Conservation (phyloP, 1,140 invertebrate genomes). For the Lordiphosa stackelbergi region DNA sequence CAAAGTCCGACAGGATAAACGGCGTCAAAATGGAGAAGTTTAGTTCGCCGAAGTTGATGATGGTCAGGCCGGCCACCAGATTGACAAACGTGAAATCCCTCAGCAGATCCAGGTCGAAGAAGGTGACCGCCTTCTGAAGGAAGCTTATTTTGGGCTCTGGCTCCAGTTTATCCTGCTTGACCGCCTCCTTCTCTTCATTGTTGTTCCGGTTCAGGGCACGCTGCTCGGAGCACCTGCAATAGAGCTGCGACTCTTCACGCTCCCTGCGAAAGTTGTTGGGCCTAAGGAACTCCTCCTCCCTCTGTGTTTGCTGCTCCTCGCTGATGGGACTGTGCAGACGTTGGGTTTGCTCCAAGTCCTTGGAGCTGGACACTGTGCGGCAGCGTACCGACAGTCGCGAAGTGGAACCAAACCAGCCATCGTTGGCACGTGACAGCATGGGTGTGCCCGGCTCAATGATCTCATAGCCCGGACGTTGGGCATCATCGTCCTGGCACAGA, state of each 20-base stretch:
- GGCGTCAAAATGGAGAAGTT: conserved; percentile 85
- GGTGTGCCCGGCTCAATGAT: conserved; percentile 82
- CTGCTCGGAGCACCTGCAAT: conserved; percentile 57
- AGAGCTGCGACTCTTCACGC: conserved; percentile 48
- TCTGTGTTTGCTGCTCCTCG: conserved; percentile 34
- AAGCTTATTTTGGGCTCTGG: conserved; percentile 63
- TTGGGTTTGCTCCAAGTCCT: conserved; percentile 59
- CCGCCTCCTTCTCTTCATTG: conserved; percentile 12
- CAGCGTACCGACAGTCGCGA: conserved; percentile 45
- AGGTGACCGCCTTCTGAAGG: conserved; percentile 79
- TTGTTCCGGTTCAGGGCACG: conserved; percentile 28
- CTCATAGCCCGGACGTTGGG: conserved; percentile 81
- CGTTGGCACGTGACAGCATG: conserved; percentile 83
- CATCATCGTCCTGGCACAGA: conserved; percentile 82
- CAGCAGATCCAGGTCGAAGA: conserved; percentile 83
- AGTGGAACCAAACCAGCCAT: conserved; percentile 81
- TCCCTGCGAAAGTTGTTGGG: conserved; percentile 70
- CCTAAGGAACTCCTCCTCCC: conserved; percentile 37
- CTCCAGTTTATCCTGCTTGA: conserved; percentile 16
- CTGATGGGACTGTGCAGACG: conserved; percentile 48
- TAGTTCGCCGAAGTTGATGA: conserved; percentile 83
- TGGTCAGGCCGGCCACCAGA: conserved; percentile 82
- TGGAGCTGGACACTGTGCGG: conserved; percentile 66
- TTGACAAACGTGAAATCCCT: conserved; percentile 83
- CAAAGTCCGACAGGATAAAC: conserved; percentile 82